phyloP scores from a whole-genome alignment of 2,888 invertebrate genomes.

The Lingula anatina region DNA sequence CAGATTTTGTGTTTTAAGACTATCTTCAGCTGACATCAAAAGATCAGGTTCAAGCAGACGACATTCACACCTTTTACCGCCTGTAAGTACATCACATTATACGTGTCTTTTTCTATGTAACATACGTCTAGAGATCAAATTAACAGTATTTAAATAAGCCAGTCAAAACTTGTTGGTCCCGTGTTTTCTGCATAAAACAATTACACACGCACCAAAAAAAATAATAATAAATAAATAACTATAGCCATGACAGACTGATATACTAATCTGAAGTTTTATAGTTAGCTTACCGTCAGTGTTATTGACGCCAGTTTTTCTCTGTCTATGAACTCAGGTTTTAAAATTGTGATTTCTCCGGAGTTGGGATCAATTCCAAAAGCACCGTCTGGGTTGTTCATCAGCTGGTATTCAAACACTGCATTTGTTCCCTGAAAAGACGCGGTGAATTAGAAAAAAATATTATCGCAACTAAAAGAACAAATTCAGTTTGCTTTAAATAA shows the following conservation, averaged over 20 bases:
- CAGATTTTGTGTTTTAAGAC: neutral
- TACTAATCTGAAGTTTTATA: neutral
- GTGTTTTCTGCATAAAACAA: too few relatives aligned
- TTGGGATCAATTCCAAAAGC: conserved; percentile 10
- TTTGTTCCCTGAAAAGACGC: conserved; percentile 13
- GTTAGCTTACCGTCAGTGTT: conserved; percentile 9
- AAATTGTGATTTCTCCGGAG: conserved; percentile 11
- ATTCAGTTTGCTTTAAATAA: neutral
- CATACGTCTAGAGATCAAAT: too few relatives aligned
- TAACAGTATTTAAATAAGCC: too few relatives aligned
- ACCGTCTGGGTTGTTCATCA: conserved; percentile 7
- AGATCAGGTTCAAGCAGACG: too few relatives aligned
- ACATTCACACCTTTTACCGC: too few relatives aligned
- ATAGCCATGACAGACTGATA: too few relatives aligned
- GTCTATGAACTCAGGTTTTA: conserved; percentile 9
- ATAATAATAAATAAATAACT: neutral
- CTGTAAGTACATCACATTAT: too few relatives aligned
- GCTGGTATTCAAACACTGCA: conserved; percentile 9
- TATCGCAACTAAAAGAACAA: neutral
- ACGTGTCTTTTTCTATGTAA: too few relatives aligned
- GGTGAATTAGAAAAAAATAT: neutral
- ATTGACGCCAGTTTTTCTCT: conserved; percentile 9
- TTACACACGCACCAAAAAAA: too few relatives aligned
- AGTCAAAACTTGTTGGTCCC: too few relatives aligned
- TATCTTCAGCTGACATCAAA: too few relatives aligned